Conservation (phyloP, 2,113 vertebrate genomes). For the Oryctolagus cuniculus region DNA sequence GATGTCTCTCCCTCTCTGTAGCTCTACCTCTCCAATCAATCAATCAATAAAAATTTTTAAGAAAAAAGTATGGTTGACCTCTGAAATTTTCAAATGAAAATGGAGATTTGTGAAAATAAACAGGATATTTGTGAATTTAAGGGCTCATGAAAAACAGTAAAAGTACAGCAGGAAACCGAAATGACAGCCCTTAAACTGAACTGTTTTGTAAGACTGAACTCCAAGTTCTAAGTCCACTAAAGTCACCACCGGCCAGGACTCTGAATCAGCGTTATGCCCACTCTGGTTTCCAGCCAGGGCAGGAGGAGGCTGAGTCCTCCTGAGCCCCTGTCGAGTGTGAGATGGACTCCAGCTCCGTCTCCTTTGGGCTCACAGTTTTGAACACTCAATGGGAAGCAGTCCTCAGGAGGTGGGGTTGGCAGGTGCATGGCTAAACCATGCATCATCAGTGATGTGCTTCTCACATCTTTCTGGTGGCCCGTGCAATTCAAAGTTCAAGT, state of each 20-base stretch:
- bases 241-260: neutral
- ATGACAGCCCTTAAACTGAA: neutral
- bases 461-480: neutral
- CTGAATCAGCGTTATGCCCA: neutral
- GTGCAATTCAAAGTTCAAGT: neutral
- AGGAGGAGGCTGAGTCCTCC: neutral
- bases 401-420: neutral
- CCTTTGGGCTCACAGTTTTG: neutral
- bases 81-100: neutral
- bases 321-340: neutral
- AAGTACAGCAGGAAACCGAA: slow-evolving; percentile 30
- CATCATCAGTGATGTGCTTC: neutral
- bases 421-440: neutral
- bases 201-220: neutral
- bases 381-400: neutral
- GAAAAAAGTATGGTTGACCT: neutral
- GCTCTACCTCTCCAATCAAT: no score
- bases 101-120: neutral
- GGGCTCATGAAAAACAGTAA: neutral
- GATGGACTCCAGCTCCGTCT: neutral
- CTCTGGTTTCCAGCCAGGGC: neutral
- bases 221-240: neutral
- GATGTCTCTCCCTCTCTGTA: no score
- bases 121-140: no score
- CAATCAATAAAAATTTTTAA: no score